Evolutionary conservation across 1,140 invertebrate genomes (phyloP), one percentile per base, ranked within the genome.

Genomic region (Drosophila ercepeae): DNA sequence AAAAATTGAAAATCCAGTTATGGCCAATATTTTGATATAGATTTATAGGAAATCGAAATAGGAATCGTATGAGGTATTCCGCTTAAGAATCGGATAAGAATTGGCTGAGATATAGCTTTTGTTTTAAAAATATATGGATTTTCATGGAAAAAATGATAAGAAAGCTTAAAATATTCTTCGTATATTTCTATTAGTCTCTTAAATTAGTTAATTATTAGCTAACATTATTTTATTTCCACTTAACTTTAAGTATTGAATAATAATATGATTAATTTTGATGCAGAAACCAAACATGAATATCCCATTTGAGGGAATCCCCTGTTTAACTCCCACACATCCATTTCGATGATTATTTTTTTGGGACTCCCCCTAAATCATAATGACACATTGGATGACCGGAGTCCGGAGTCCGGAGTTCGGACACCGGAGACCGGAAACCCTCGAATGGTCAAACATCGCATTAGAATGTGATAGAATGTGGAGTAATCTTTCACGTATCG

Each of bases 401-500:
- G 36, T 1, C 14, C 36, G 14, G 14, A 7, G 32, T 3, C 13
- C 11, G 32, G n/a, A n/a, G n/a, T n/a, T n/a, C n/a, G n/a, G n/a
- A n/a, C n/a, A 42, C 39, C 39, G 39, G 13, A 39, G 34, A 39
- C n/a, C 6, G 13, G 36, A 32, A 9, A 32, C 29, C 29, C 29
- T 32, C 3, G 14, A 16, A 7, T 39, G 55, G 42, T 49, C 60
- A 49, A 16, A 44, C 29, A 29, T 23, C 29, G 29, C 29, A 32
- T 32, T 32, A 32, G 11, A 32, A 32, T 32, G 29, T 32, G 29
- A n/a, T n/a, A 34, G 19, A 16, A 23, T 36, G 36, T 7, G 29
- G 18, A 48, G 36, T 42, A 42, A 44, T 50, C 45, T 63, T 63
- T 63, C 21, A 21, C 60, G 64, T 52, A 52, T 52, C 64, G 36